Conservation (phyloP, 2,113 vertebrate genomes). For the Collichthys lucidus region DNA sequence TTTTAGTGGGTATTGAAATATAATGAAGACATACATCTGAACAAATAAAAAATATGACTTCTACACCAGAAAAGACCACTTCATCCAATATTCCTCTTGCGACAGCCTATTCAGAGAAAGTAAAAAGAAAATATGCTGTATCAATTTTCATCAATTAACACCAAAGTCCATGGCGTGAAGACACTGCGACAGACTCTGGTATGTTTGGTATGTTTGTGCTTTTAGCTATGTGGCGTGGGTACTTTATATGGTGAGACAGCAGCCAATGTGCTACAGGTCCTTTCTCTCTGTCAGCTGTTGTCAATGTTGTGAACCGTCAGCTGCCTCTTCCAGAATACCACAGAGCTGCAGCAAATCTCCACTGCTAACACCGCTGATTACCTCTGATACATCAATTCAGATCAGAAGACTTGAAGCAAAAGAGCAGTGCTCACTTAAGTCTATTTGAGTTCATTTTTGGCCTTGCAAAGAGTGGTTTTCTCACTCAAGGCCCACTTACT, state of each 20-base stretch:
- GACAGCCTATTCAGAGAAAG: neutral
- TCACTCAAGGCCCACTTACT: neutral
- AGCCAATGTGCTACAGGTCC: conserved; percentile 44
- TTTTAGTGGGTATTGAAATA: conserved; percentile 34
- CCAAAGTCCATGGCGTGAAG: neutral
- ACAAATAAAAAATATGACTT: conserved; percentile 10
- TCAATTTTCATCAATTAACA: conserved; percentile 24
- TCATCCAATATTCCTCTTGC: neutral
- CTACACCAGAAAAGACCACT: neutral
- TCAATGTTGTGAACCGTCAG: conserved; percentile 52
- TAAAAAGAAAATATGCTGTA: neutral
- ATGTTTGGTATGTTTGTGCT: conserved; percentile 59
- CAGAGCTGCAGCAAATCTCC: conserved; percentile 20
- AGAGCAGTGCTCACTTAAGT: too few relatives aligned
- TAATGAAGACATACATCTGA: conserved; percentile 38
- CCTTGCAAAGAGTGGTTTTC: too few relatives aligned
- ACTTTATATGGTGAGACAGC: conserved; percentile 50
- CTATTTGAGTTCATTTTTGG: too few relatives aligned
- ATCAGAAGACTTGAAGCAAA: too few relatives aligned
- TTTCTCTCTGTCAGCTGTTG: conserved; percentile 67
- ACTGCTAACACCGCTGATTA: neutral
- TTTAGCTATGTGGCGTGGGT: conserved; percentile 26
- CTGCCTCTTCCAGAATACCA: conserved; percentile 59
- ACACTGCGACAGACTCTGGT: conserved; percentile 13
- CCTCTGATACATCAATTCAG: neutral